phyloP scores from a whole-genome alignment of 64 coral and sea anemone species.

The Hydrozoanthus tunicans region DNA sequence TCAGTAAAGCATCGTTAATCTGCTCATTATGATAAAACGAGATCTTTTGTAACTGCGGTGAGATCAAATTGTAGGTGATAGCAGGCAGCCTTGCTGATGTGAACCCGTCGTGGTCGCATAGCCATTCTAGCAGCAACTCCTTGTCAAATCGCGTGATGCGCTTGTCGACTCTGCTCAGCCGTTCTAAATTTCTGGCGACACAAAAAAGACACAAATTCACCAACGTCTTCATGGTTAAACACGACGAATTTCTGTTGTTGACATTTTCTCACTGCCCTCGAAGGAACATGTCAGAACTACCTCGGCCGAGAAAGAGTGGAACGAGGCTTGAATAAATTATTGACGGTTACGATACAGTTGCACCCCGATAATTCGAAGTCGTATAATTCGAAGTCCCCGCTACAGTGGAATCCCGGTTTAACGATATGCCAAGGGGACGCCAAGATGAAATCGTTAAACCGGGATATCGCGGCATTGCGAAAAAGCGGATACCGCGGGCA shows the following conservation, averaged over 20 bases:
- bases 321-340: too few species aligned
- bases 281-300: too few species aligned
- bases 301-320: too few species aligned
- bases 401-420: too few species aligned
- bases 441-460: too few species aligned
- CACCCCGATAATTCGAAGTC: too few species aligned
- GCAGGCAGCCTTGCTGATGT: slow-evolving; percentile 45
- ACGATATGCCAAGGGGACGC: too few species aligned
- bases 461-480: too few species aligned
- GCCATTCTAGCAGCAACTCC: slow-evolving; percentile 72
- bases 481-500: too few species aligned
- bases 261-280: too few species aligned
- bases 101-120: slow-evolving; percentile 88
- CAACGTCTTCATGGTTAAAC: slow-evolving; percentile 50
- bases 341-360: too few species aligned
- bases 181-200: slow-evolving; percentile 74
- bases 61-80: slow-evolving; percentile 64
- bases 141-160: slow-evolving; percentile 68
- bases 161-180: slow-evolving; percentile 61
- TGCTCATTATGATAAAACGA: slow-evolving; percentile 72
- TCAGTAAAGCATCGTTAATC: slow-evolving; percentile 64
- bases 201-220: slow-evolving; percentile 81
- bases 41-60: slow-evolving; percentile 63
- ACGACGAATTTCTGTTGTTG: not conserved
- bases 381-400: too few species aligned